These are phyloP conservation scores for Laticauda colubrina DNA, from an alignment of 2,113 vertebrate genomes.

Conservation along the genomic window DNA sequence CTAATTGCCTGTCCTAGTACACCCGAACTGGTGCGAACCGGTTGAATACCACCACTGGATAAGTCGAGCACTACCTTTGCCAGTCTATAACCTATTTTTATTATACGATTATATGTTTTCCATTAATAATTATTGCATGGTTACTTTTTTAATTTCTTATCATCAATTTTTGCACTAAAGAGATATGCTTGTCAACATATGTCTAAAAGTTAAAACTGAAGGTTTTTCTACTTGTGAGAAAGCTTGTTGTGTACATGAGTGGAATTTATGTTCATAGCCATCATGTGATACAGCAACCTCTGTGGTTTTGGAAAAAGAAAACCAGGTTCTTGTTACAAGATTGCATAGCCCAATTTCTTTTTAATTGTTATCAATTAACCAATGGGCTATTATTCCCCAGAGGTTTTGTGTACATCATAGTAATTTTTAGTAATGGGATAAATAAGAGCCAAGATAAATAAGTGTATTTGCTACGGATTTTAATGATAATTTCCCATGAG, in stretches of 20 bases:
- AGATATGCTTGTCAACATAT: not conserved
- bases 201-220: not conserved
- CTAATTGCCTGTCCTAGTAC: no score
- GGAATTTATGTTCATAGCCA: not conserved
- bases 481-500: not conserved
- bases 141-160: not conserved
- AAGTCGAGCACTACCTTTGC: no score
- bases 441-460: not conserved
- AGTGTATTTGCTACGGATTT: not conserved
- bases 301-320: not conserved
- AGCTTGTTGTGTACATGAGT: not conserved
- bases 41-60: no score
- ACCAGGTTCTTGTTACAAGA: slow-evolving; percentile 18
- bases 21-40: no score
- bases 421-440: not conserved
- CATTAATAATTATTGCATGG: not conserved
- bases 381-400: not conserved
- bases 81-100: not conserved
- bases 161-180: not conserved
- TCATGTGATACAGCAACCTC: not conserved
- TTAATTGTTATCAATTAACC: slow-evolving; percentile 11
- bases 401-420: not conserved
- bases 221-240: not conserved
- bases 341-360: slow-evolving; percentile 16
- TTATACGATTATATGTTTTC: not conserved